phyloP scores from a whole-genome alignment of 2,888 invertebrate species.

The Temnothorax rugatulus region DNA sequence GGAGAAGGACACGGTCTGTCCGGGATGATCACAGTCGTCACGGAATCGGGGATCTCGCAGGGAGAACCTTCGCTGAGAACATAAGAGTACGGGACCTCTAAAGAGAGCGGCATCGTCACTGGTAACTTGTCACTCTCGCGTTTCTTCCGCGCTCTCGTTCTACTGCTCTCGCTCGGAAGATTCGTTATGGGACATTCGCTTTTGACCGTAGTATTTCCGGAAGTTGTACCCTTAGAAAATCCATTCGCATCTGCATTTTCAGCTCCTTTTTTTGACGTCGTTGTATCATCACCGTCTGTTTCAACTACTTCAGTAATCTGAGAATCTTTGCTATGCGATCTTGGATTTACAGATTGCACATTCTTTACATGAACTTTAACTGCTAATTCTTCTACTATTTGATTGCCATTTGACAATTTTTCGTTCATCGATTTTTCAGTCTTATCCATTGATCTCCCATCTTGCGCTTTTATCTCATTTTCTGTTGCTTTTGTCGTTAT shows the following conservation, averaged over 20 bases:
- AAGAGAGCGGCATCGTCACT: background rate
- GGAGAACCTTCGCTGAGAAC: slow-evolving; percentile 83
- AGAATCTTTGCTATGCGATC: background rate
- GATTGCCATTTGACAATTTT: background rate
- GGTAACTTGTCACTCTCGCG: slow-evolving; percentile 2
- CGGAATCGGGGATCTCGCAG: slow-evolving; percentile 82
- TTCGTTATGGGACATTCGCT: background rate
- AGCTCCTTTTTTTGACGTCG: background rate
- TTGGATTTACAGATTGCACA: slow-evolving; percentile 4
- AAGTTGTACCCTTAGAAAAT: background rate
- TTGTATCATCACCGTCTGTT: background rate
- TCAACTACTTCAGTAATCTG: background rate
- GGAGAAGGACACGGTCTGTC: slow-evolving; percentile 65
- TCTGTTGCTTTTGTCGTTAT: background rate
- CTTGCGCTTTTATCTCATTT: background rate
- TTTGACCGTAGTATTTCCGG: background rate
- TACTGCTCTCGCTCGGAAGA: background rate
- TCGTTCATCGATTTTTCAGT: background rate
- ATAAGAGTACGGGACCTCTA: slow-evolving; percentile 69
- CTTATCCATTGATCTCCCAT: background rate
- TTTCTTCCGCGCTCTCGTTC: slow-evolving; percentile 21
- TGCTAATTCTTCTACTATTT: background rate
- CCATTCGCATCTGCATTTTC: background rate
- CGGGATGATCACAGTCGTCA: slow-evolving; percentile 83
- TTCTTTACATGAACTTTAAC: background rate